Base-by-base conservation (phyloP, 2,113 vertebrate species). In the Progne subis region DNA sequence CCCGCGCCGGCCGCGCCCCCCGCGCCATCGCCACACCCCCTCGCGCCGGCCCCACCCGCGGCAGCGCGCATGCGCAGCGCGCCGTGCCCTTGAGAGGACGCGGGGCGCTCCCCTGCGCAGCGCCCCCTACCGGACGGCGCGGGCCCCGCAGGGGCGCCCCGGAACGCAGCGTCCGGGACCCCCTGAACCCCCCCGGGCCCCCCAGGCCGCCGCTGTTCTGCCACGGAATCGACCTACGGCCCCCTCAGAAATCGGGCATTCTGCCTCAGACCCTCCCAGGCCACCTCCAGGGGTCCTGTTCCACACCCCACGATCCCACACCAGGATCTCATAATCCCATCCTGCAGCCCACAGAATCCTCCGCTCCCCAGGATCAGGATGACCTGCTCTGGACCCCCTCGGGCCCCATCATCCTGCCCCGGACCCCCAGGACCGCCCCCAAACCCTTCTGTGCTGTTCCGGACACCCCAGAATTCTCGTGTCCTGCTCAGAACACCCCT, bases 171-270 rank as follows among this genome's bases (percentile, higher is more conserved):
- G 50, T 4, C 6, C 34, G 68, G 20, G 32, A 18, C 17, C 20
- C 21, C 32, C 26, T 1, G 24, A 14, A 6, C 37, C 4, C 14
- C 4, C 37, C 31, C 11, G 14, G 14, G 14, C 5, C 14, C 11
- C 15, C 37, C 37, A 37, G 25, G 32, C 8, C 4, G 2, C 24
- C 16, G 20, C 32, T 25, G 32, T 6, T 20, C 23, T 56, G 41
- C n/a, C 69, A 1, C 5, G 50, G n/a, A 12, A 2, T 3, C 16
- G 17, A 17, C 32, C 12, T 4, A 3, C 19, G 12, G 28, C 15
- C 9, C 44, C 53, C 24, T 12, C 64, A 10, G 34, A 8, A 16
- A 24, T 11, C 24, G 9, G 14, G 7, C 43, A n/a, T 65, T 39
- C 41, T 28, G 18, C 23, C 19, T 14, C 49, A 39, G 21, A 39